phyloP scores from a whole-genome alignment of 2,888 invertebrate species.

The Aphrophora alni region DNA sequence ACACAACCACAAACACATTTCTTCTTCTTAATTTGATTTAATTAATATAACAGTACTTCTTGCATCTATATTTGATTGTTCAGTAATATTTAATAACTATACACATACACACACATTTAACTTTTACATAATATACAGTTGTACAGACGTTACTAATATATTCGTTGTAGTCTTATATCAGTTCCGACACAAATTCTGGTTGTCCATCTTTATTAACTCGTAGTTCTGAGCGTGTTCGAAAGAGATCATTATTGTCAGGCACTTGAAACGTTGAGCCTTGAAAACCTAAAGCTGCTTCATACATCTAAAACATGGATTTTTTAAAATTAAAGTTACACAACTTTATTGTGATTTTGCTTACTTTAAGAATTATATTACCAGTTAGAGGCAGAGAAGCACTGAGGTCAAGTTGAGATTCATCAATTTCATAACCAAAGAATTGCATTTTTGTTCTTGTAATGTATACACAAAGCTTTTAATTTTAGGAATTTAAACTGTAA shows the following conservation, averaged over 20 bases:
- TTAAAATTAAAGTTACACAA: background rate
- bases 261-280: conserved; percentile 67
- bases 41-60: background rate
- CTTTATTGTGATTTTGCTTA: background rate
- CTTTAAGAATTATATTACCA: background rate
- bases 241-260: conserved; percentile 50
- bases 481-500: too few relatives aligned
- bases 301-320: conserved; percentile 63
- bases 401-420: too few relatives aligned
- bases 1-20: background rate
- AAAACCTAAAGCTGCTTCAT: conserved; percentile 68
- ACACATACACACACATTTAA: background rate
- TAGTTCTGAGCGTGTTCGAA: conserved; percentile 58
- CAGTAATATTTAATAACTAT: background rate
- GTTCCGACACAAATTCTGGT: conserved; percentile 66
- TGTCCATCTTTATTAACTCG: conserved; percentile 64
- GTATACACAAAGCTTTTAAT: too few relatives aligned
- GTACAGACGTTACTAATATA: background rate
- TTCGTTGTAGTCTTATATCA: conserved; percentile 58
- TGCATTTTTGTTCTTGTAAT: too few relatives aligned
- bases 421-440: too few relatives aligned
- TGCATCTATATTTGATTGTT: background rate
- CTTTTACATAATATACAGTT: background rate
- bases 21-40: background rate
- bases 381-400: too few relatives aligned